These are phyloP conservation scores for Perodicticus potto DNA, from an alignment of 2,797 vertebrate species.

Conservation along the genomic window DNA sequence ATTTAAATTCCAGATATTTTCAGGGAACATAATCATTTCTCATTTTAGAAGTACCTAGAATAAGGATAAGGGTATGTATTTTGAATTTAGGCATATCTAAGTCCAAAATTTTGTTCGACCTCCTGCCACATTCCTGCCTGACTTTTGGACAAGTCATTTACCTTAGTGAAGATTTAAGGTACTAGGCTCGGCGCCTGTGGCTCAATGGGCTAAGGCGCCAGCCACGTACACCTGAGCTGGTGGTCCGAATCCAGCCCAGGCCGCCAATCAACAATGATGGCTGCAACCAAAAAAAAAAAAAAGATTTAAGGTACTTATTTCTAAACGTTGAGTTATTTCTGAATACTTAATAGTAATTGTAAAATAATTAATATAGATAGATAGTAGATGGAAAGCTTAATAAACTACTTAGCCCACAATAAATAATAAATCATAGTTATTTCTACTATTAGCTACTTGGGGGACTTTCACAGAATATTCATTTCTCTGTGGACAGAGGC, in stretches of 20 bases:
- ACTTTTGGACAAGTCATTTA: conserved; percentile 40
- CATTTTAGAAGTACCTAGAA: not conserved
- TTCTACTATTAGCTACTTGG: conserved; percentile 19
- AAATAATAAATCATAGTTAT: conserved; percentile 44
- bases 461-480: conserved; percentile 9
- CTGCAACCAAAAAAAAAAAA: no score
- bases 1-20: conserved; percentile 39
- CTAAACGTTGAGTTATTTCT: not conserved
- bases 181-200: no score
- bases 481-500: conserved; percentile 24
- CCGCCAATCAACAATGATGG: no score
- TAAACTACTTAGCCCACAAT: not conserved
- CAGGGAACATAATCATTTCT: not conserved
- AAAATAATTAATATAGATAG: conserved; percentile 22
- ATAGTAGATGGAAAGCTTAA: not conserved
- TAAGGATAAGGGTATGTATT: not conserved
- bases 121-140: not conserved
- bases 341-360: conserved; percentile 2
- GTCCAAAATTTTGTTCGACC: not conserved
- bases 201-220: no score
- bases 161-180: not conserved
- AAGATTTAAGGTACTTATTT: not conserved
- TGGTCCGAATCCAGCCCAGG: no score
- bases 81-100: not conserved
- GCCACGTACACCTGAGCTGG: no score